Evolutionary conservation across 2,888 invertebrate species (phyloP).

Genomic region (Andrena haemorrhoa): DNA sequence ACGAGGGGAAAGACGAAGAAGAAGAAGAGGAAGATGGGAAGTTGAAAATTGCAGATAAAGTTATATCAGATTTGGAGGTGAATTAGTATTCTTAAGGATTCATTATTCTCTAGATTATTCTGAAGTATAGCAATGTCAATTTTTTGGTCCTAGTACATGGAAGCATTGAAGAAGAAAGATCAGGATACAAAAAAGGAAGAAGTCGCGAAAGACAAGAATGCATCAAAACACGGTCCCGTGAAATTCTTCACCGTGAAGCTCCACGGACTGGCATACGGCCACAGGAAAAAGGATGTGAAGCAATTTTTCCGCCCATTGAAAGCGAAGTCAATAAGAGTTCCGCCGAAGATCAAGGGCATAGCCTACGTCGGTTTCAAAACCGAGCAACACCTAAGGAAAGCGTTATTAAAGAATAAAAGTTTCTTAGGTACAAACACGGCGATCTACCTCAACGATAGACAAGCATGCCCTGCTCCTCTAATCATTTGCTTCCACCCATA

Average conservation of each 20-base stretch:
- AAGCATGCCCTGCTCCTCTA: no score
- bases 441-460: slow-evolving; percentile 13
- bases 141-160: slow-evolving; percentile 88
- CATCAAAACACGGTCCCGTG: slow-evolving; percentile 78
- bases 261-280: slow-evolving; percentile 91
- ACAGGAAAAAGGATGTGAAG: slow-evolving; percentile 93
- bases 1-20: slow-evolving; percentile 70
- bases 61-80: slow-evolving; percentile 92
- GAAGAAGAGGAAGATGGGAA: slow-evolving; percentile 74
- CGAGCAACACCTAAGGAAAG: slow-evolving; percentile 92
- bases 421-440: slow-evolving; percentile 89
- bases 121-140: slow-evolving; percentile 3
- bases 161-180: slow-evolving; percentile 87
- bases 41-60: slow-evolving; percentile 89
- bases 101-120: slow-evolving; percentile 20
- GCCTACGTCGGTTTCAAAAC: slow-evolving; percentile 96
- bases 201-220: neutral
- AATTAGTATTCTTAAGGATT: slow-evolving; percentile 34
- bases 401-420: slow-evolving; percentile 93
- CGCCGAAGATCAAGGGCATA: slow-evolving; percentile 91
- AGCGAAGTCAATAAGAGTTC: slow-evolving; percentile 92
- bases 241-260: slow-evolving; percentile 90
- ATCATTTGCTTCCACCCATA: neutral
- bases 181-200: slow-evolving; percentile 78
- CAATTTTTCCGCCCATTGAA: slow-evolving; percentile 94